Evolutionary conservation across 2,888 invertebrate species (phyloP), one percentile per base, ranked within the genome.

Genomic region (Agriopis leucophaearia): DNA sequence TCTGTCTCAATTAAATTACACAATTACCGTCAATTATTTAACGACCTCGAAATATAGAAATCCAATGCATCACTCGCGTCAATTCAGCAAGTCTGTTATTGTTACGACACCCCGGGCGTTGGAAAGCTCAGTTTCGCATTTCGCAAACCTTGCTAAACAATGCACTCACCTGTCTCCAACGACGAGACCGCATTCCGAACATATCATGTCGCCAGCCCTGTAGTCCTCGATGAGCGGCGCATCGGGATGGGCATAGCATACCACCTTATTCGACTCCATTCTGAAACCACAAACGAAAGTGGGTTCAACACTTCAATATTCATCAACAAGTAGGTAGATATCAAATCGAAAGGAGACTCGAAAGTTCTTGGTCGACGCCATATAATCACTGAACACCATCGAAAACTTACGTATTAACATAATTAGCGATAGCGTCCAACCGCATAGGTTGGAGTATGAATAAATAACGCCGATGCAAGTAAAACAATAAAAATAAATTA

Each of bases 151-250:
- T 85, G 79, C 79, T 75, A 81, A 82, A 84, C 79, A 76, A 74
- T 73, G 71, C 72, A 83, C 84, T 87, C 94, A 98, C 98, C 98
- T 96, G 94, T 99, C 99, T 13, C 99, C 99, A 35, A 99, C 99
- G 58, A 99, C 99, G 68, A 99, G 95, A n/a, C 99, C 99, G 94
- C 99, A 99, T 94, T 99, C 99, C 38, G 99, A 98, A 89, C 99
- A 99, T 82, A 99, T 99, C 96, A 99, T 98, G 94, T 99, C 99
- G 44, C 99, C 99, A 73, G 99, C 99, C 83, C 99, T 95, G 89
- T 99, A 99, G 90, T 99, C 99, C 91, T 99, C 99, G 80, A 99
- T 98, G 60, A 99, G 95, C 56, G 97, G 96, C 15, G 99, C 98
- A 88, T 99, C 98, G 73, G 99, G 99, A 94, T 99, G 99, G 72